Evolutionary conservation across 1,140 invertebrate genomes (phyloP), one percentile per base, ranked within the genome.

Genomic region (Drosophila melanica): DNA sequence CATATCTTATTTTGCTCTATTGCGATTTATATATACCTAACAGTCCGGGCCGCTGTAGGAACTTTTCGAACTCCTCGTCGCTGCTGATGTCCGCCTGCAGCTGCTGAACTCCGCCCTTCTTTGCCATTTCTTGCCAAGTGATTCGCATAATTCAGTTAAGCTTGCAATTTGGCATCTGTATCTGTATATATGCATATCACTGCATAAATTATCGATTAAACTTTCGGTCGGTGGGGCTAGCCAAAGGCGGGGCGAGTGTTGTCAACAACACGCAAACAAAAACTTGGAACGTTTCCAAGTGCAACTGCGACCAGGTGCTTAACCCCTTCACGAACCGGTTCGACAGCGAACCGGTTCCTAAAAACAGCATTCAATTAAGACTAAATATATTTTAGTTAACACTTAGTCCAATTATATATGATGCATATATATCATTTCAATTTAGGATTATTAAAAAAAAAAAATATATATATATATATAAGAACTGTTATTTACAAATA

Each of bases 41-140:
- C 35, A 98, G 92, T 62, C 97, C 97, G 65, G 96, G 94, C 79
- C 95, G 94, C 53, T 94, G 93, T 27, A 98, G 77, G 68, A 98
- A 94, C 90, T 96, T 96, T 59, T 95, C 94, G 95, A 97, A 98
- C 79, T 98, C 97, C 67, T 98, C 96, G 72, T 98, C 96, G n/a
- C 93, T 96, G 69, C 93, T 93, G n/a, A 97, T 93, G 90, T 97
- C 97, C 4, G 94, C 93, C 92, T 97, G 97, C 10, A 97, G 92
- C 72, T 96, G 95, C 30, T 96, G 94, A 54, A 95, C 94, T 42
- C 93, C 94, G 30, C 94, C 95, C 90, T 97, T 97, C 92, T 97
- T 97, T 4, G 92, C 93, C 94, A 70, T 94, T 84, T 72, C 75
- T 27, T 35, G 57, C 54, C 23, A 51, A 87, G 74, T 87, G 67